These are phyloP conservation scores for Rhagonycha lutea DNA, from an alignment of 2,888 invertebrate genomes.

Conservation along the genomic window DNA sequence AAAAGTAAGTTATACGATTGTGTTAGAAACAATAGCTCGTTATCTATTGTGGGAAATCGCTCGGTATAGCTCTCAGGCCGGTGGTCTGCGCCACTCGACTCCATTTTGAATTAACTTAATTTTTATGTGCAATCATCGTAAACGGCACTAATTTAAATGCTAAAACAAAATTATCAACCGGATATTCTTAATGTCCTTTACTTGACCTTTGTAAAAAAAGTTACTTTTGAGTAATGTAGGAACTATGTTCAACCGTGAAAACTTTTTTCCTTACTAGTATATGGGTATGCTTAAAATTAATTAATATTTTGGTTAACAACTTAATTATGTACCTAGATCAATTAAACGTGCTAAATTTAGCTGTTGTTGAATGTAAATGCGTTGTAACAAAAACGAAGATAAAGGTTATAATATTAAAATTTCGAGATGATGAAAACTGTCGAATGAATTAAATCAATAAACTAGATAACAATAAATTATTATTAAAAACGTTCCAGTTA, in stretches of 20 bases:
- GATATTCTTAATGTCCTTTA: not conserved
- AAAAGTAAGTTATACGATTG: constrained; percentile 34
- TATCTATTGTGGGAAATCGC: constrained; percentile 40
- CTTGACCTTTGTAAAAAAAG: constrained; percentile 1
- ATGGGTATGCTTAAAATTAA: not conserved
- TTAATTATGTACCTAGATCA: not conserved
- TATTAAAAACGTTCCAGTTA: too few species aligned
- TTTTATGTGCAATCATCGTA: constrained; percentile 20
- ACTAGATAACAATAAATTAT: too few species aligned
- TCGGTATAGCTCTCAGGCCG: constrained; percentile 27
- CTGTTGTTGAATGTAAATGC: not conserved
- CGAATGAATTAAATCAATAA: too few species aligned
- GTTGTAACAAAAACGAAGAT: not conserved
- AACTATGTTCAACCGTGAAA: not conserved
- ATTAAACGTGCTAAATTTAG: not conserved
- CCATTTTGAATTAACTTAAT: constrained; percentile 21
- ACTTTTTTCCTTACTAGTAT: not conserved
- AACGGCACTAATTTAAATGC: constrained; percentile 15
- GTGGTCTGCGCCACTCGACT: constrained; percentile 29
- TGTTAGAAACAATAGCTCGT: constrained; percentile 41
- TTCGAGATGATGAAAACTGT: not conserved
- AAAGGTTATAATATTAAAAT: not conserved
- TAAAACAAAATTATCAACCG: constrained; percentile 16
- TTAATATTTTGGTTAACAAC: not conserved
- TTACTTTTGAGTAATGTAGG: not conserved